Evolutionary conservation across 2,797 vertebrate species (phyloP), one percentile per base, ranked within the genome.

Genomic region (Salmo trutta): DNA sequence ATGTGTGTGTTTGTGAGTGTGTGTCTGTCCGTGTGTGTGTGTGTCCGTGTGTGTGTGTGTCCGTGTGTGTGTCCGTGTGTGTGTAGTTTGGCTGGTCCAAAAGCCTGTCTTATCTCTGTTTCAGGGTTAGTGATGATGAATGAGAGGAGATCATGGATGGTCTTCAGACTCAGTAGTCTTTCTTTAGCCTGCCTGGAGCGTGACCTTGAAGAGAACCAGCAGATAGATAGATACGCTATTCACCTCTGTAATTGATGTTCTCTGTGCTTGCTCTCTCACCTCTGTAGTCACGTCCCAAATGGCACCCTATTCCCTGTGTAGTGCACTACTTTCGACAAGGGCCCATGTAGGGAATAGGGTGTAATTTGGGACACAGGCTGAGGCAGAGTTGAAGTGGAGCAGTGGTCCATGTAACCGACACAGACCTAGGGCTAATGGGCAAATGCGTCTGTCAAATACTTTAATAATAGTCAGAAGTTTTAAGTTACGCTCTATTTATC

Each of bases 81-180:
- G 64, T 6, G 4, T 85, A 29, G 74, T 51, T 27, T 12, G 59
- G 8, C 10, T 62, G 59, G 59, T 62, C 8, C 59, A 62, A 21
- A 47, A 62, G 64, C 41, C 77, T 88, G 85, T 84, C 86, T 77
- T 76, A 77, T 4, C 66, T n/a, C 68, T 51, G 82, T 73, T 76
- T 54, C 21, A 33, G 82, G 81, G 83, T 83, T 81, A 79, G 33
- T 0, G 52, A 83, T 90, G 88, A 90, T 89, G 71, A 87, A 91
- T 91, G 84, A 62, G 74, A 82, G 33, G 2, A 83, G 81, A 76
- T 74, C 74, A 5, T 62, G 69, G 59, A 80, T 72, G 77, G 80
- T 80, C 81, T 83, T 70, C 75, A 41, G 59, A 64, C 77, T 73
- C 78, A 27, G 41, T 75, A 81, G 76, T 62, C 77, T 83, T 78